Conservation (phyloP, 2,797 vertebrate species). For the Urocyon cinereoargenteus region DNA sequence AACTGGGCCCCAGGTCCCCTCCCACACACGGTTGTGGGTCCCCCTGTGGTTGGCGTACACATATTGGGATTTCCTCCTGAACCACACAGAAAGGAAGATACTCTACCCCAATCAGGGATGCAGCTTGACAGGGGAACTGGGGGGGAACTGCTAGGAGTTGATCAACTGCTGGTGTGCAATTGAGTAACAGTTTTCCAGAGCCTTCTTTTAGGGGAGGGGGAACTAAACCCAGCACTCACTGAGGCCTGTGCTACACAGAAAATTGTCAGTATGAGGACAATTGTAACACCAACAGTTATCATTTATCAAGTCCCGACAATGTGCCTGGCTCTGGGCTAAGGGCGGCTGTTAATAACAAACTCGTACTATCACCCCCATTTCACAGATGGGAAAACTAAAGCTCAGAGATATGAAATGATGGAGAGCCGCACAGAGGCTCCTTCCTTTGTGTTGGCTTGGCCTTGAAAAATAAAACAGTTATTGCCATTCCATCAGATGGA, state of each 20-base stretch:
- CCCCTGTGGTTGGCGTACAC: not conserved
- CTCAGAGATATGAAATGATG: not conserved
- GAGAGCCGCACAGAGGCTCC: not conserved
- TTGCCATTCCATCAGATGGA: not conserved
- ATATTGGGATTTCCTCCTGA: not conserved
- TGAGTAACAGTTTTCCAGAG: not conserved
- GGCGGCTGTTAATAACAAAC: not conserved
- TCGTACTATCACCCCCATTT: not conserved
- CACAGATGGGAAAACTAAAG: not conserved
- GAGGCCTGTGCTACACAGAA: not conserved
- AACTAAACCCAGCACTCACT: not conserved
- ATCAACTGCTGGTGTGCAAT: not conserved
- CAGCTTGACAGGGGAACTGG: not conserved
- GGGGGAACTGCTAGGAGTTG: no score
- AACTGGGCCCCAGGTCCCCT: not conserved
- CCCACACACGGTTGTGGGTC: not conserved
- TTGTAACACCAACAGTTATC: not conserved
- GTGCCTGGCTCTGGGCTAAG: not conserved
- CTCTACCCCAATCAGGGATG: not conserved
- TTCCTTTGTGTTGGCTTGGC: not conserved
- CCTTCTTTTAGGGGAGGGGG: not conserved
- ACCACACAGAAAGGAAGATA: rapidly evolving
- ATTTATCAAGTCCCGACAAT: no score
- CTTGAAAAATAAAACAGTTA: not conserved
- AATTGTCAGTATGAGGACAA: not conserved